Base-by-base conservation (phyloP, 2,888 invertebrate genomes). In the Phalera bucephala region DNA sequence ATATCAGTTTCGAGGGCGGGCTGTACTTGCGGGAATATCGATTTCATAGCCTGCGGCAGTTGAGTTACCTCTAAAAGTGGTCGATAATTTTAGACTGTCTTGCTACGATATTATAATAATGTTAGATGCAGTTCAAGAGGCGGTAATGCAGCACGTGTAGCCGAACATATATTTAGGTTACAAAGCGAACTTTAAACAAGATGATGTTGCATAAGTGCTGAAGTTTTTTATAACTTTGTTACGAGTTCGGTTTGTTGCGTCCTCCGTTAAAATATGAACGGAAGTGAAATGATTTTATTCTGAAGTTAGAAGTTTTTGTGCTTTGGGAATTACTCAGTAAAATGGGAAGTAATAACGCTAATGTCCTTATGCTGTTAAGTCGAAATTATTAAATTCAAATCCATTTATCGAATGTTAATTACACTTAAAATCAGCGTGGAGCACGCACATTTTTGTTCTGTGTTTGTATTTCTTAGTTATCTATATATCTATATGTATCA, bases 1-100 rank as follows among this genome's bases (percentile, higher is more conserved):
- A 49, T 49, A 52, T 53, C 39, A 36, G 44, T 37, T 37, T 37
- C 19, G 32, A 45, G 42, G 34, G 50, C 45, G 51, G 40, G 36
- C 32, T 44, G 37, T 38, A 52, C 35, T 45, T 44, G 43, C 48
- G 46, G 47, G 48, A 56, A 51, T 61, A 67, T 69, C 65, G 69
- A 65, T 68, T 68, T 45, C 34, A 51, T 60, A 52, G 64, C 78
- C 64, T 52, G 55, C 40, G 63, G 79, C 76, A 65, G 77, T 77
- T 74, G 58, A 67, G 73, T 79, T 77, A 70, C 74, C 62, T 63
- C 60, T 67, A 66, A 64, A 72, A 74, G 68, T 64, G 60, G 56
- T 72, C 70, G 70, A 77, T 81, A 77, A 75, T 74, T 79, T 76
- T 68, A 71, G 65, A 64, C 55, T 60, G 64, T 65, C 72, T 73